Conservation (phyloP, 2,888 invertebrate genomes). For the Hemistola chrysoprasaria region DNA sequence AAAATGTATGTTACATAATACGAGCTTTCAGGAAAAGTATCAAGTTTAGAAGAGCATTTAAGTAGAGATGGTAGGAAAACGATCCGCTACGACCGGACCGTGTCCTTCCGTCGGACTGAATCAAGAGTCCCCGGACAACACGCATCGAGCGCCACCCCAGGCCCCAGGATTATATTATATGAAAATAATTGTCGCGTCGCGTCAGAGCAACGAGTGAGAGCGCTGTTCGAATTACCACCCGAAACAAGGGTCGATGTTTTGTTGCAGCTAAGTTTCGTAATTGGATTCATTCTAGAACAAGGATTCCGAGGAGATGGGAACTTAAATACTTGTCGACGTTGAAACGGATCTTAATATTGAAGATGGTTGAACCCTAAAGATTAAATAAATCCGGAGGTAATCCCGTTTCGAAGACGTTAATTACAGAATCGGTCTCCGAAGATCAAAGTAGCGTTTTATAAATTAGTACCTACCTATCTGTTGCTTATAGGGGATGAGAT, state of each 20-base stretch:
- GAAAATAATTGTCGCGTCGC: slow-evolving; percentile 71
- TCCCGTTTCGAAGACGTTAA: too few species aligned
- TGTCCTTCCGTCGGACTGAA: slow-evolving; percentile 44
- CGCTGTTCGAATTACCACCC: slow-evolving; percentile 54
- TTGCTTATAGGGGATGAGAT: not conserved
- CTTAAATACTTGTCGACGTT: slow-evolving; percentile 11
- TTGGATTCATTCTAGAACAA: slow-evolving; percentile 62
- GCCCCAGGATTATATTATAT: slow-evolving; percentile 72
- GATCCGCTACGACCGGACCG: slow-evolving; percentile 25
- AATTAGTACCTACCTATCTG: too few species aligned
- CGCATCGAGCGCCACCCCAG: slow-evolving; percentile 61
- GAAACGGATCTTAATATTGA: slow-evolving; percentile 4
- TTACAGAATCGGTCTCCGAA: too few species aligned
- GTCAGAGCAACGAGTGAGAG: slow-evolving; percentile 49
- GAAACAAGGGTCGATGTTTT: slow-evolving; percentile 61
- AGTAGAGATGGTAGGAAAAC: slow-evolving; percentile 31
- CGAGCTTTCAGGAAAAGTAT: slow-evolving; percentile 55
- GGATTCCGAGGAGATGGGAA: slow-evolving; percentile 33
- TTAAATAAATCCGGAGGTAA: too few species aligned
- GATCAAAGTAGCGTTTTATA: too few species aligned
- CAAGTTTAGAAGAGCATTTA: slow-evolving; percentile 37
- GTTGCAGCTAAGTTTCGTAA: slow-evolving; percentile 59
- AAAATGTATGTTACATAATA: too few species aligned
- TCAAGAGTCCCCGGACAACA: slow-evolving; percentile 62
- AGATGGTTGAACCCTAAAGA: not conserved